Base-by-base conservation (phyloP, 2,888 invertebrate genomes). In the Xestia c-nigrum region DNA sequence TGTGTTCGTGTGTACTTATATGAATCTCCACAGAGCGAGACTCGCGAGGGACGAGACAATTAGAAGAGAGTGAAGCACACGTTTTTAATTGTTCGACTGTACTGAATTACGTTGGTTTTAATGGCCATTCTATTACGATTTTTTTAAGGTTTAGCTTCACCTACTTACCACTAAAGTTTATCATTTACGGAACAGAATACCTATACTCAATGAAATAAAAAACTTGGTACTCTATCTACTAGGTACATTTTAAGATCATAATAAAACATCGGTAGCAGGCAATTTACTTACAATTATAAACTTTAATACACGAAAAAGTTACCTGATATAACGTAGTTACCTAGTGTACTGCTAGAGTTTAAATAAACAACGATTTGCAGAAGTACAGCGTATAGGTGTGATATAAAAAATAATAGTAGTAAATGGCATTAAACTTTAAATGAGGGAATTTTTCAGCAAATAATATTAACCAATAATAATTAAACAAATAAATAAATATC, bases 21-120 rank as follows among this genome's bases (percentile, higher is more conserved):
- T 40, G 43, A 43, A 43, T 52, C 50, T 64, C 55, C 24, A 12
- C 67, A 55, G 82, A 31, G 31, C 3, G 31, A 1, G 31, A 31
- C 31, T 31, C 52, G 61, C 77, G 21, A n/a, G 1, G 59, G 52
- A 76, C 14, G 76, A 64, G 67, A 64, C 78, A 68, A 78, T 83
- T 83, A 64, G 31, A 40, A 55, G 12, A 14, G 83, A n/a, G 46
- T 12, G 3, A 21, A 38, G 63, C 57, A 78, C 78, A 64, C 67
- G 38, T 50, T 68, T 83, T 78, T 83, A 78, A 83, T 83, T 78
- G 67, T 79, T 16, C 77, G 19, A 12, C 57, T 82, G 78, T 43
- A 38, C 24, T 14, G 75, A 66, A 59, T 61, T 66, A 46, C 43
- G 59, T 76, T n/a, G 43, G 59, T 43, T 78, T 77, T 81, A 50